These are phyloP conservation scores for Podargus strigoides DNA, from an alignment of 2,797 vertebrate genomes.

Conservation along the genomic window DNA sequence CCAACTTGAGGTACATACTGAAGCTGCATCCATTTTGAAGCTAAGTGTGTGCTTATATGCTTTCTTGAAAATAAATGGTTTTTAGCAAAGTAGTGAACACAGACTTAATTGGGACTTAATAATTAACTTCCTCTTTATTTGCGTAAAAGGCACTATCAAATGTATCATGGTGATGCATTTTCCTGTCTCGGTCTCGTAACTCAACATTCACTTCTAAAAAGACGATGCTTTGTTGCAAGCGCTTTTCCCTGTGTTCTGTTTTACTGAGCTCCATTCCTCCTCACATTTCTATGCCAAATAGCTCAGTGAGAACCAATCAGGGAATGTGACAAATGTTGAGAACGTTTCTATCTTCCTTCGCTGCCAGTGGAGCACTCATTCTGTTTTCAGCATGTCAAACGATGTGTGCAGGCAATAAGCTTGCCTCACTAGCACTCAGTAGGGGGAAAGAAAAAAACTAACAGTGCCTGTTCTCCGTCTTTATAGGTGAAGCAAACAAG, in stretches of 20 bases:
- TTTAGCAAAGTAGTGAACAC: neutral
- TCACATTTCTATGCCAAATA: neutral
- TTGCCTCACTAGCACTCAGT: neutral
- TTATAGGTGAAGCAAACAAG: neutral
- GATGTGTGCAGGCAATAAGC: constrained; percentile 33
- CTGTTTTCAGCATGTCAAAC: constrained; percentile 38
- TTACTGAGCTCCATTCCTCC: neutral
- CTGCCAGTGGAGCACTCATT: constrained; percentile 3
- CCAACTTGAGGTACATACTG: neutral
- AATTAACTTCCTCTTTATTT: neutral
- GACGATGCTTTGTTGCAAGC: neutral
- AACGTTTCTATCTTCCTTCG: neutral
- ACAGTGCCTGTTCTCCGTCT: neutral
- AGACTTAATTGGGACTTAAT: neutral
- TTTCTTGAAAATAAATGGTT: neutral
- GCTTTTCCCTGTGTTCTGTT: fast-evolving
- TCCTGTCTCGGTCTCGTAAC: neutral
- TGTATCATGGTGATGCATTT: neutral
- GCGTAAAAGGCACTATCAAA: neutral
- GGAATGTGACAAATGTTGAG: constrained; percentile 37
- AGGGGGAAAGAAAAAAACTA: neutral
- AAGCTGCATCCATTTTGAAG: neutral
- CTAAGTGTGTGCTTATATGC: neutral
- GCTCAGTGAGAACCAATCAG: constrained; percentile 11
- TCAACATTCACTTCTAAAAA: neutral